A percentile compares a stretch with the other conserved stretches of the same genome.
phyloP scores from a whole-genome alignment of 2,888 invertebrate genomes.

The Apamea sordens region DNA sequence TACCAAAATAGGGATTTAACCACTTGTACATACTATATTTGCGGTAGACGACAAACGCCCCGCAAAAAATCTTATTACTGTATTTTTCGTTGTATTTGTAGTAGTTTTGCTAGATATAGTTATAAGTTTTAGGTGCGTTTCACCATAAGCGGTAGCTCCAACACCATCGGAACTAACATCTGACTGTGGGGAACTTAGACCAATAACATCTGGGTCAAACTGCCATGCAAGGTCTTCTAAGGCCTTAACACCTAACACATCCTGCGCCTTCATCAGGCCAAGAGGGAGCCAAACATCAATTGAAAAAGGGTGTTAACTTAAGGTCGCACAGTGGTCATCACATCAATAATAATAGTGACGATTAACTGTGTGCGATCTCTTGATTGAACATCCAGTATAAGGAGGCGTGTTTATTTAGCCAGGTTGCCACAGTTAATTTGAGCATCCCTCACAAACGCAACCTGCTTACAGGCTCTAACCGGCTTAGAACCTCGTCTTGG shows the following conservation, averaged over 20 bases:
- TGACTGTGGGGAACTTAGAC: not conserved
- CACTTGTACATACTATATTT: constrained; percentile 59
- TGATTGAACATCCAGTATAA: not conserved
- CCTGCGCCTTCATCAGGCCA: not conserved
- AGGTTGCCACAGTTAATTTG: not conserved
- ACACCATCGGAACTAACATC: not conserved
- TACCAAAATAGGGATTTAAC: constrained; percentile 55
- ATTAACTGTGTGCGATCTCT: not conserved
- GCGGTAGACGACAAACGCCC: constrained; percentile 44
- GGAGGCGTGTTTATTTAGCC: constrained; percentile 1
- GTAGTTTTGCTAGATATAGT: constrained; percentile 29
- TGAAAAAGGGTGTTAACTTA: not conserved
- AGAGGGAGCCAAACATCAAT: not conserved
- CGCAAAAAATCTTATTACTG: constrained; percentile 79
- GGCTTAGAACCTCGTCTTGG: not conserved
- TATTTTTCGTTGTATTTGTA: constrained; percentile 70
- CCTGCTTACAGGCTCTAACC: not conserved
- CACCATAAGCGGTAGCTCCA: constrained; percentile 29
- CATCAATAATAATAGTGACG: not conserved
- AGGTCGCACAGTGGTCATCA: not conserved
- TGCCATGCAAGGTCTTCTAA: not conserved
- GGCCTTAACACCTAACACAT: not conserved
- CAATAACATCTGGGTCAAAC: not conserved
- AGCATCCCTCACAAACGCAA: not conserved
- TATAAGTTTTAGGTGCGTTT: constrained; percentile 41